Conservation (phyloP, 2,113 vertebrate species). For the Macrotus californicus region DNA sequence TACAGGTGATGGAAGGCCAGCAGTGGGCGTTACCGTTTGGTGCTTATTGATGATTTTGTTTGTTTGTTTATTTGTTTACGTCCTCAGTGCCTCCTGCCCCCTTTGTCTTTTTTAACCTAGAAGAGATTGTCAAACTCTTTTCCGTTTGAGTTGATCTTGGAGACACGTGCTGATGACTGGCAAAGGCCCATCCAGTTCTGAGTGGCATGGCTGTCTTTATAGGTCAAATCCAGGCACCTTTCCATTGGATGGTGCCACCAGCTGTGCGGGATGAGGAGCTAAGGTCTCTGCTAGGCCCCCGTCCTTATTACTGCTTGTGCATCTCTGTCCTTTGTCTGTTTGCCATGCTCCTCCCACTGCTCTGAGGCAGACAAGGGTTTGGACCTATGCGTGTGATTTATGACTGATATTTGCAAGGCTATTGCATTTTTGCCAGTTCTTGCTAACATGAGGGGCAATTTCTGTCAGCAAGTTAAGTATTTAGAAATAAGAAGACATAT, state of each 20-base stretch:
- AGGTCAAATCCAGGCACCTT: background rate
- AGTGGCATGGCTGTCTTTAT: background rate
- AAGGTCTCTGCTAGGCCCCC: background rate
- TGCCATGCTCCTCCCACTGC: background rate
- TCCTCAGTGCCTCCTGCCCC: background rate
- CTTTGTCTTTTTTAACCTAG: background rate
- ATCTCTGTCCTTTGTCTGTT: background rate
- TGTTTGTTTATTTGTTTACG: background rate
- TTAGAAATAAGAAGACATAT: constrained; percentile 4
- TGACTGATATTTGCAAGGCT: background rate
- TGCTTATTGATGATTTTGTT: background rate
- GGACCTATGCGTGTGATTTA: background rate
- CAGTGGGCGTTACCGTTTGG: background rate
- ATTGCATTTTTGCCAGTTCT: background rate
- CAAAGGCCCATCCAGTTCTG: background rate
- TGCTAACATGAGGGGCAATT: background rate
- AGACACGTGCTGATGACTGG: background rate
- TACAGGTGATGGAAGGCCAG: background rate
- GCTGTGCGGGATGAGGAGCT: too few species aligned
- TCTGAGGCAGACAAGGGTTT: background rate
- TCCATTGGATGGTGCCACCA: rapidly evolving
- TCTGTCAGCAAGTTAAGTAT: constrained; percentile 30
- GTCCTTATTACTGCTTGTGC: background rate
- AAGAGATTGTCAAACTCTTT: background rate
- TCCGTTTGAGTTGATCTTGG: background rate